These are phyloP conservation scores for Diadema setosum DNA, from an alignment of 35 echinoderm and acorn worm species.

Conservation along the genomic window DNA sequence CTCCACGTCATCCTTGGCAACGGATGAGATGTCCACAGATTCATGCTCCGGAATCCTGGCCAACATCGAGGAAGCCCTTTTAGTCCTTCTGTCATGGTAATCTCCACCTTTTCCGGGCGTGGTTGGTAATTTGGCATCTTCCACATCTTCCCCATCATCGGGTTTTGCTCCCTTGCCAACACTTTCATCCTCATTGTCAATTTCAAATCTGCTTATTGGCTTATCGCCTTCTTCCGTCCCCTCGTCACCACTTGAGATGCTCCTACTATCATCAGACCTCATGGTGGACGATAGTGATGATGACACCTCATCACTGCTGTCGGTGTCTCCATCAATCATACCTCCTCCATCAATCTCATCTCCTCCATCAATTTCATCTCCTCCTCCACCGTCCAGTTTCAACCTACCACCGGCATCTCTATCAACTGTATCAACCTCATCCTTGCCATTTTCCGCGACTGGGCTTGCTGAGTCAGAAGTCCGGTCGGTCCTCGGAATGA, in stretches of 20 bases:
- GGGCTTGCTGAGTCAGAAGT: too few relatives aligned
- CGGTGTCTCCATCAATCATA: neutral
- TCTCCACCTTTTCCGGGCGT: neutral
- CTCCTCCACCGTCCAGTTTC: neutral
- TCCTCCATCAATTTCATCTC: neutral
- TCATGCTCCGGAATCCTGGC: neutral
- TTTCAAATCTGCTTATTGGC: neutral
- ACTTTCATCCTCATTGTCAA: neutral
- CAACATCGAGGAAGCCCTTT: neutral
- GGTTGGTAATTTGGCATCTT: neutral
- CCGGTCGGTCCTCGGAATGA: too few relatives aligned
- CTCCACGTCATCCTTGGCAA: neutral
- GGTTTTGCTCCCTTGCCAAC: neutral
- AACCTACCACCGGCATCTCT: neutral
- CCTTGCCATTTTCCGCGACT: neutral
- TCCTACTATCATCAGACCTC: neutral
- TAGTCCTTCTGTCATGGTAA: neutral
- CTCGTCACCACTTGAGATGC: neutral
- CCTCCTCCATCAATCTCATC: neutral
- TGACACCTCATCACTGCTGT: neutral
- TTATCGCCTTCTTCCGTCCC: neutral
- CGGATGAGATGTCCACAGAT: neutral
- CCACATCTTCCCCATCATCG: neutral
- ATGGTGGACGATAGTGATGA: neutral
- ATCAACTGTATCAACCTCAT: neutral